These are phyloP conservation scores for Polyodon spathula DNA, from an alignment of 2,113 vertebrate genomes.

Conservation along the genomic window DNA sequence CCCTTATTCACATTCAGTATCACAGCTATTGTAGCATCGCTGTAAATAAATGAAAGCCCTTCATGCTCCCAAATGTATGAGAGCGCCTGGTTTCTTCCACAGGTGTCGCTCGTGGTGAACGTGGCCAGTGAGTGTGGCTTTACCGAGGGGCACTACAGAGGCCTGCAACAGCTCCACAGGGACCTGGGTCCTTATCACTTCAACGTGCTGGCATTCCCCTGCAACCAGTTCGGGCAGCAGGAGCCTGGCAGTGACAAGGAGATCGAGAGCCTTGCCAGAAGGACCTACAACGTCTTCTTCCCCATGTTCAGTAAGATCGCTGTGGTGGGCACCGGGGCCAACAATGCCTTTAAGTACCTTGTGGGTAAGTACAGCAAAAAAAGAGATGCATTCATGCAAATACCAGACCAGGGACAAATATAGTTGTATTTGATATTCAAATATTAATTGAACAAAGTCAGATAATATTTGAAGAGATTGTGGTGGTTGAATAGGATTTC, in stretches of 20 bases:
- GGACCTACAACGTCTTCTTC: conserved; percentile 76
- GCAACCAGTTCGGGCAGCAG: conserved; percentile 96
- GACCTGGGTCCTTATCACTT: conserved; percentile 86
- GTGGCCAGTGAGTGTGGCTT: conserved; percentile 92
- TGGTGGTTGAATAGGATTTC: too few species aligned
- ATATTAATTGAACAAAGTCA: too few species aligned
- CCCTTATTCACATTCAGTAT: too few species aligned
- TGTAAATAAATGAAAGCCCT: too few species aligned
- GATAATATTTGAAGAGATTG: too few species aligned
- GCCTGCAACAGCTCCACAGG: conserved; percentile 80
- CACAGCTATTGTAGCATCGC: too few species aligned
- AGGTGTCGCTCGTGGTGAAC: conserved; percentile 90
- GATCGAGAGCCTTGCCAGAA: conserved; percentile 82
- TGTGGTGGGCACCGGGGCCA: conserved; percentile 70
- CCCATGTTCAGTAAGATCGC: conserved; percentile 91
- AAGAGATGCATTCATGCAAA: too few species aligned
- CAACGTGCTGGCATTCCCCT: conserved; percentile 91
- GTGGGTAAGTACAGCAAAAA: conserved; percentile 50
- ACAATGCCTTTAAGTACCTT: conserved; percentile 85
- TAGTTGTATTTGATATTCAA: too few species aligned
- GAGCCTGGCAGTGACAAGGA: conserved; percentile 86
- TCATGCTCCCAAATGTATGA: too few species aligned
- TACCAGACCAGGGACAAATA: too few species aligned
- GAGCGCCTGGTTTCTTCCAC: not conserved
- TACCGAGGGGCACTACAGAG: conserved; percentile 83